Base-by-base conservation (phyloP, 1,140 invertebrate species). In the Lordiphosa collinella region DNA sequence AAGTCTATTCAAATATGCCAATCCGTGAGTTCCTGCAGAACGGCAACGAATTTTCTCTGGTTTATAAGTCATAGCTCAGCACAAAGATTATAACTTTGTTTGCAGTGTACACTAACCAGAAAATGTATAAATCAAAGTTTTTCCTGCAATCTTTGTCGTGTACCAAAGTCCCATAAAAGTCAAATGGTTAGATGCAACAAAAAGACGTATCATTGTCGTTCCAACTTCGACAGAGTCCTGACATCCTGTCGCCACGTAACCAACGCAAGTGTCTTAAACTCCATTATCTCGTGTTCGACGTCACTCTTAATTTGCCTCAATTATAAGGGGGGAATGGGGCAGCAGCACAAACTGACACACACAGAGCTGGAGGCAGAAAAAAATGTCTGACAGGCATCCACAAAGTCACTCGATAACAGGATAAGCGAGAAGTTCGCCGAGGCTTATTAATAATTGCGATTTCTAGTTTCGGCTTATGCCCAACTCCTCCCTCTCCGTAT, bases 281-380 rank as follows among this genome's bases (percentile, higher is more conserved):
- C 79, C 79, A 85, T 85, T 85, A 79, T 59, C 43, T 69, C 52
- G 52, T 85, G 80, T 85, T 79, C 69, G 43, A 72, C 35, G 79
- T 85, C 79, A 79, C 58, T 85, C 79, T 79, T 85, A 46, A 85
- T 85, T 85, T 85, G 74, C 51, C 69, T 54, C 79, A 85, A 85
- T 85, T 85, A 85, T 58, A 37, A 48, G 65, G 36, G 38, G 8
- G 7, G 55, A 2, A 6, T 0, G 22, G 22, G 22, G 2, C 55
- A 44, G 31, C 40, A 37, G 35, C 32, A 36, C 14, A 36, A 36
- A 51, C 40, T 56, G 59, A 22, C 34, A 50, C 46, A 18, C 18
- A 4, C 18, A 18, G 18, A 18, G 18, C 18, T 18, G 18, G 2
- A 18, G 18, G 1, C 18, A 18, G 35, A 64, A 32, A 36, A 36